Conservation (phyloP, 2,888 invertebrate genomes). For the Campaea margaritaria region DNA sequence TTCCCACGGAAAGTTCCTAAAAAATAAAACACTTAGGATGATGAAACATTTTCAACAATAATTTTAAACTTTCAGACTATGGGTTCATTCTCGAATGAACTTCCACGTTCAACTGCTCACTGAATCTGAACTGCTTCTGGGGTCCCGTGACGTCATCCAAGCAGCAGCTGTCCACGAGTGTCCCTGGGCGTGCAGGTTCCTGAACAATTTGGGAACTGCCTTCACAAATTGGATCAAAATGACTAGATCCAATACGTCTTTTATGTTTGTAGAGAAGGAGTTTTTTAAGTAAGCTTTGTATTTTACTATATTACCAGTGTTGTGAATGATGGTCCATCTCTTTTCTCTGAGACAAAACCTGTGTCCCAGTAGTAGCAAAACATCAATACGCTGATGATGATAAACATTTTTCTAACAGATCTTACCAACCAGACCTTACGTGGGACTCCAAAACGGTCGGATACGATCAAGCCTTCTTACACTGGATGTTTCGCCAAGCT, state of each 20-base stretch:
- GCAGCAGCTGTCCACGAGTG: slow-evolving; percentile 67
- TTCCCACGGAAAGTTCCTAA: no score
- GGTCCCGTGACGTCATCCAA: slow-evolving; percentile 63
- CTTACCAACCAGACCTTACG: slow-evolving; percentile 70
- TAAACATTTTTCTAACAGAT: slow-evolving; percentile 47
- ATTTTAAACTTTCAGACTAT: slow-evolving; percentile 57
- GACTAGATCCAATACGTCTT: slow-evolving; percentile 50
- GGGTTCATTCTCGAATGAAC: slow-evolving; percentile 69
- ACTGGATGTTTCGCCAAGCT: slow-evolving; percentile 79
- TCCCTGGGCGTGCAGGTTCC: slow-evolving; percentile 68
- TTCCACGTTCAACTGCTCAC: slow-evolving; percentile 69
- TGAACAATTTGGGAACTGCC: slow-evolving; percentile 57
- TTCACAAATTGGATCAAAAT: slow-evolving; percentile 65
- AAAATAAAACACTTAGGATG: no score
- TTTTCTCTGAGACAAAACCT: no score
- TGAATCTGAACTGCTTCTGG: slow-evolving; percentile 64
- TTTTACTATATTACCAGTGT: no score
- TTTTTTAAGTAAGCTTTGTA: slow-evolving; percentile 55
- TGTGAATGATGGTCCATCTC: no score
- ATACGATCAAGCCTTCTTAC: slow-evolving; percentile 57
- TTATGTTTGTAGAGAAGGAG: slow-evolving; percentile 55
- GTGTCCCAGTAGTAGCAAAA: no score
- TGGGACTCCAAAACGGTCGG: slow-evolving; percentile 68
- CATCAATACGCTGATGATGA: no score
- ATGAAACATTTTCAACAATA: background rate